A percentile compares a stretch with the other conserved stretches of the same genome.
phyloP scores from a whole-genome alignment of 1,140 invertebrate genomes.

The Whitmania pigra region DNA sequence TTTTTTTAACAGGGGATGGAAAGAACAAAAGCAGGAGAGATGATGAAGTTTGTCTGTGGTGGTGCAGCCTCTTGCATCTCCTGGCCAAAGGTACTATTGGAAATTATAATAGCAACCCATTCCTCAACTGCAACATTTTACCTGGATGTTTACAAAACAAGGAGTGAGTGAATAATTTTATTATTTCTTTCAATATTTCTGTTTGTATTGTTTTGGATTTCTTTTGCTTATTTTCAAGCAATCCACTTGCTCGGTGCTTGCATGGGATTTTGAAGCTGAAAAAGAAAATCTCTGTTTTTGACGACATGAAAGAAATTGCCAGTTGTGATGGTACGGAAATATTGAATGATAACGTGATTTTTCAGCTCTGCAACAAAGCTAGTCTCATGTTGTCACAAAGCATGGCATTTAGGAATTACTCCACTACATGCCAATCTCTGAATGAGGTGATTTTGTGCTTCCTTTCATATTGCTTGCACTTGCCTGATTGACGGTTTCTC shows the following conservation, averaged over 20 bases:
- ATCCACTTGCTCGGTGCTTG: conserved; percentile 1
- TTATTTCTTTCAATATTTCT: neutral
- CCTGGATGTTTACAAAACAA: neutral
- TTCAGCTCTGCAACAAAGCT: conserved; percentile 2
- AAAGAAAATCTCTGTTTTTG: neutral
- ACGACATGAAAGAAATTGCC: neutral
- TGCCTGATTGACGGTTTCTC: neutral
- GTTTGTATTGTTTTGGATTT: neutral
- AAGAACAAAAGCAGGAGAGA: neutral
- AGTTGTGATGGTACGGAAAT: neutral
- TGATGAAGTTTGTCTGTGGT: neutral
- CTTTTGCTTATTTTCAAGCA: neutral
- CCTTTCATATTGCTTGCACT: neutral
- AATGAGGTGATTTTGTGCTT: neutral
- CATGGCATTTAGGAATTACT: neutral
- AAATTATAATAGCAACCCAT: neutral
- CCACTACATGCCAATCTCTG: neutral
- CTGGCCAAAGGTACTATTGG: neutral
- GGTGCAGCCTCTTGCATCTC: neutral
- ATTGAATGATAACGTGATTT: neutral
- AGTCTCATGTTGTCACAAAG: neutral
- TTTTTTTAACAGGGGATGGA: neutral
- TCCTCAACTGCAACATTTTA: neutral
- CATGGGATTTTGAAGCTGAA: neutral
- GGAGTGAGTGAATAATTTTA: neutral